Evolutionary conservation across 30 jellyfish, hydroid and myxozoan species (phyloP).

Genomic region (Phacellophora camtschatica): DNA sequence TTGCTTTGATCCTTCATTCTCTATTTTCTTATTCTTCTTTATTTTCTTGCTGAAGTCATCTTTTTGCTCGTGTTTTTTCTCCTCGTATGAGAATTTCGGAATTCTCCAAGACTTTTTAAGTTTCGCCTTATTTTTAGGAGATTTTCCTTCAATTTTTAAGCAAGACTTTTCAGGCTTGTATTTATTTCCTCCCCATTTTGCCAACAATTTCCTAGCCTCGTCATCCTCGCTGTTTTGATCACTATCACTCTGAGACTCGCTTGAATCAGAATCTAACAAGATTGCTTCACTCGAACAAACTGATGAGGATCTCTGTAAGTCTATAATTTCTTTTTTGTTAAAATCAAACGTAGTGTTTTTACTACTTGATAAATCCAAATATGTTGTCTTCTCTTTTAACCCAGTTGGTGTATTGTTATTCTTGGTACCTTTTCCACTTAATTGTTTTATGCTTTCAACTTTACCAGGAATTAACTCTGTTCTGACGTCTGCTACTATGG

Average conservation of each 20-base stretch:
- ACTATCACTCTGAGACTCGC: background rate
- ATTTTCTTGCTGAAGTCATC: background rate
- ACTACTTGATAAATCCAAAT: too few species aligned
- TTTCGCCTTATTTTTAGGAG: background rate
- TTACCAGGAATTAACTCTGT: too few species aligned
- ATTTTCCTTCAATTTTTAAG: background rate
- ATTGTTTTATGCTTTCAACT: too few species aligned
- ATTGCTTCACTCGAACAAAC: too few species aligned
- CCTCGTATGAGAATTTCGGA: background rate
- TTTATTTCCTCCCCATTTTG: background rate
- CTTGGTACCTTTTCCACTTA: too few species aligned
- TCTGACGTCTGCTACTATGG: too few species aligned
- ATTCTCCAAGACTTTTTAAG: background rate
- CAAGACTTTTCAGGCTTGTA: background rate
- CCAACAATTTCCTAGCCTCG: background rate
- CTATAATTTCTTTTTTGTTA: too few species aligned
- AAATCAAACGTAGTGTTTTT: too few species aligned
- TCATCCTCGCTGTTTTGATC: background rate
- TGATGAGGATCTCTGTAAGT: too few species aligned
- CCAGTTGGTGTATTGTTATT: too few species aligned
- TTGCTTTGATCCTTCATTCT: background rate
- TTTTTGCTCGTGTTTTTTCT: background rate
- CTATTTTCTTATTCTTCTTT: background rate
- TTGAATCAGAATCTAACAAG: background rate
- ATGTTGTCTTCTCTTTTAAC: too few species aligned